Percentiles rank a stretch among this genome's conserved stretches.
These are phyloP conservation scores for Rhabdophis nuchalis DNA, from an alignment of 2,797 vertebrate genomes.

Conservation along the genomic window DNA sequence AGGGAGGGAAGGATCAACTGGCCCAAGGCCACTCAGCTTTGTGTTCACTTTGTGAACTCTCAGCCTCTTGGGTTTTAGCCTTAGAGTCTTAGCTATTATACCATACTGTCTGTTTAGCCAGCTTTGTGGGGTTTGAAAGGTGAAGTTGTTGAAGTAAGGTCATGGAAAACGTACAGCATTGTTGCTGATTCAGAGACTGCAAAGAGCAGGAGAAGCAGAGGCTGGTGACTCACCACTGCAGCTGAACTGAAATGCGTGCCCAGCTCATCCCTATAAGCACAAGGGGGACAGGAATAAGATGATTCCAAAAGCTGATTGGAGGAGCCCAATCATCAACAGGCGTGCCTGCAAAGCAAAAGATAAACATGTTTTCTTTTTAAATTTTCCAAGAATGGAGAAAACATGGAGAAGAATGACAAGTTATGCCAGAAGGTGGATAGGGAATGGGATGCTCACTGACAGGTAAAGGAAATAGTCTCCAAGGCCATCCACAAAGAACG, in stretches of 20 bases:
- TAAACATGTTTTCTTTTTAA: neutral
- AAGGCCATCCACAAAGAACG: neutral
- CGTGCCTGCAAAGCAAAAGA: neutral
- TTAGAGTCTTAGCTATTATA: neutral
- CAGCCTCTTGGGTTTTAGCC: neutral
- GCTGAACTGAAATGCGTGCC: constrained; percentile 7
- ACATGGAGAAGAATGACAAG: neutral
- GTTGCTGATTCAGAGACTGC: neutral
- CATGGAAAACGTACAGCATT: neutral
- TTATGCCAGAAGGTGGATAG: neutral
- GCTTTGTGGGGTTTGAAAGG: neutral
- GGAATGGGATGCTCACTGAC: neutral
- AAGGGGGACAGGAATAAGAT: neutral
- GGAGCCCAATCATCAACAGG: neutral
- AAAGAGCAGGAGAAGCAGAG: neutral
- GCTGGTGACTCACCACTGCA: neutral
- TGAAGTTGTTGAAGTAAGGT: neutral
- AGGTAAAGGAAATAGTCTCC: neutral
- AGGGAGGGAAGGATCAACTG: neutral
- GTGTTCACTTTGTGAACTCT: neutral
- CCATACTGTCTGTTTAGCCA: neutral
- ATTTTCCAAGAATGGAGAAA: too few relatives aligned
- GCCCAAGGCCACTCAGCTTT: neutral
- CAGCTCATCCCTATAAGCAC: neutral
- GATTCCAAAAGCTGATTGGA: constrained; percentile 11